Percentiles rank a stretch among this genome's conserved stretches.
Conservation (phyloP, 2,797 vertebrate genomes). For the Labeo calbasu region DNA sequence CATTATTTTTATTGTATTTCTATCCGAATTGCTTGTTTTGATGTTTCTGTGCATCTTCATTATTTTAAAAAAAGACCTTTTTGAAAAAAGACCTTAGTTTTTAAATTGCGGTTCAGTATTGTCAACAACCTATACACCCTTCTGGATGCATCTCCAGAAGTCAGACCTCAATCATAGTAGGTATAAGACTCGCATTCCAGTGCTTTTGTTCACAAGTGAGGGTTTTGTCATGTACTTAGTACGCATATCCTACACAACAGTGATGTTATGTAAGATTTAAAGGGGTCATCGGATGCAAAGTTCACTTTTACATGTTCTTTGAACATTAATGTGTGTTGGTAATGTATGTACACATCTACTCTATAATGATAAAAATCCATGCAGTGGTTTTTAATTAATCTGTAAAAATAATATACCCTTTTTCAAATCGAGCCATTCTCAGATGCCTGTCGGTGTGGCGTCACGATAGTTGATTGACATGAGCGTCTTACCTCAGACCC, state of each 20-base stretch:
- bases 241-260: background rate
- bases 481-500: no score
- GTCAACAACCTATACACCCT: background rate
- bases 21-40: background rate
- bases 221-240: background rate
- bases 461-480: no score
- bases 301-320: no score
- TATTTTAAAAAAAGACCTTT: no score
- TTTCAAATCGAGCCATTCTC: no score
- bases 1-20: background rate
- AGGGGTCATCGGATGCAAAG: no score
- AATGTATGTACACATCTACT: no score
- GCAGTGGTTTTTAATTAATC: no score
- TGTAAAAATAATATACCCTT: no score
- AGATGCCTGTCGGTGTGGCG: no score
- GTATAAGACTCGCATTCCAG: background rate
- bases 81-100: background rate
- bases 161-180: background rate
- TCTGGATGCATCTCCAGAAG: background rate
- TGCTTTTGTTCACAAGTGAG: background rate
- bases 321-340: no score
- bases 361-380: no score
- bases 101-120: background rate
- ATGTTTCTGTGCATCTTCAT: background rate
- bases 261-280: slow-evolving; percentile 1